Conservation (phyloP, 2,113 vertebrate species). For the human (Homo sapiens) region GRCh38 chr9:131230001-131230500, state of each 20-base stretch:
- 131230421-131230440: not conserved
- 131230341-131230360: not conserved
- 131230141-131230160: conserved; percentile 75
- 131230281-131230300: not conserved
- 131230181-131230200: conserved; percentile 69
- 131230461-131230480: not conserved
- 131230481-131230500: not conserved
- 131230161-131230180: conserved; percentile 68
- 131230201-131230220: not conserved
- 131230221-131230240: not conserved
- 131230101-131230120: conserved; percentile 27
- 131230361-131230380: accelerated
- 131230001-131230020: not conserved
- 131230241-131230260: accelerated
- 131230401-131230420: accelerated
- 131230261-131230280: accelerated
- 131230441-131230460: not conserved
- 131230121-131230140: conserved; percentile 72
- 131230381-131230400: accelerated
- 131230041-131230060: conserved; percentile 45
- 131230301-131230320: not conserved
- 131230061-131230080: not conserved
- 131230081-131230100: not conserved
- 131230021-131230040: conserved; percentile 13
- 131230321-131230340: not conserved